Evolutionary conservation across 2,113 vertebrate genomes (phyloP), one percentile per base, ranked within the genome.

Genomic region (Miniopterus natalensis): DNA sequence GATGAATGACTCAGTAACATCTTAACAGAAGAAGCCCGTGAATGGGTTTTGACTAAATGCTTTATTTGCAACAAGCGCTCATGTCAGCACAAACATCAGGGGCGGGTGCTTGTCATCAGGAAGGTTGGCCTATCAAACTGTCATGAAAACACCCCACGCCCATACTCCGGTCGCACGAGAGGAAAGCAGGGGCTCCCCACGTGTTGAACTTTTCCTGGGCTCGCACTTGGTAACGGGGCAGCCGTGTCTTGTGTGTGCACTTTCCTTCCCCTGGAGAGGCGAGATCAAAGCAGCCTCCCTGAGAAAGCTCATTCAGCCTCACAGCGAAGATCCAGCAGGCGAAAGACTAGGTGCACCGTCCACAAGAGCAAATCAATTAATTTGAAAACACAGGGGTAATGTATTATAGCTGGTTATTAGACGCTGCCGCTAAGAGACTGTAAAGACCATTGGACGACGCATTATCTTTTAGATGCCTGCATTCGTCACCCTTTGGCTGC

Each of bases 291-390:
- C 8, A 8, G n/a, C 17, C 55, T 94, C 74, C 74, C 49, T 81
- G 23, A 1, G 31, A 92, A 93, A 94, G 90, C 95, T 92, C 88
- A 23, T 97, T 94, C 95, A 73, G 87, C 94, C 78, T 96, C 84
- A 61, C 49, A 92, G 92, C 95, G 94, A 88, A 96, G 92, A 96
- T 92, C 88, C 94, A 65, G 92, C 40, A 96, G 93, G 97, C 90
- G 80, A 96, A 97, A 96, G 94, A 59, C 84, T 7, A 15, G 27
- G 90, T 40, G 40, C 63, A 66, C 45, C 59, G 66, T 94, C 66
- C 55, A 75, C 89, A 68, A 95, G 75, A 36, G 3, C 66, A 83
- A 87, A 95, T 84, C 94, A 97, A 93, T 97, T 97, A 94, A 95
- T 94, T 93, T 97, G 73, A 87, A 92, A 96, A 78, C 18, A 84